phyloP scores from a whole-genome alignment of 1,140 invertebrate species.

The Drosophila pruinosa region DNA sequence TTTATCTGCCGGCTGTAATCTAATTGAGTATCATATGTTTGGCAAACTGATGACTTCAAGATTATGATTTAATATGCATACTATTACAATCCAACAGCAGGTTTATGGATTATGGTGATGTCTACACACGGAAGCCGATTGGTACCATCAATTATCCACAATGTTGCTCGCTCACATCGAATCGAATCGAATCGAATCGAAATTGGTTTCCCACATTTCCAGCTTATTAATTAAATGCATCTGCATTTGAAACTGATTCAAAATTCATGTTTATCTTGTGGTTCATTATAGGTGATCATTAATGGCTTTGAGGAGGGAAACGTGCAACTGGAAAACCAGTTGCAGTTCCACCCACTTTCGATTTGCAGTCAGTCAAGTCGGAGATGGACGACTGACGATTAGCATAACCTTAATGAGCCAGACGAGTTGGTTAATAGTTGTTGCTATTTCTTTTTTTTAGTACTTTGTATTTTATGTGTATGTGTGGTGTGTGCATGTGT shows the following conservation, averaged over 20 bases:
- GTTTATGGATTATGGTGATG: not conserved
- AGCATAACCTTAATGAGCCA: not conserved
- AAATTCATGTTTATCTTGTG: not conserved
- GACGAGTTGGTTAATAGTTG: not conserved
- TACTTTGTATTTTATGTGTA: constrained; percentile 10
- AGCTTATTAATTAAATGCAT: not conserved
- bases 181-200: not conserved
- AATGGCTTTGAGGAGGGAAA: not conserved
- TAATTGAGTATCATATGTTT: too few relatives aligned
- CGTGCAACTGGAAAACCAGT: constrained; percentile 4
- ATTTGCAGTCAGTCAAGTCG: not conserved
- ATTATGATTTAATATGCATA: too few relatives aligned
- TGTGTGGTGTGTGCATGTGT: constrained; percentile 6
- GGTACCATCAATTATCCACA: not conserved
- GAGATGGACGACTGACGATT: not conserved
- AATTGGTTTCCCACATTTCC: not conserved
- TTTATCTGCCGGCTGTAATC: too few relatives aligned
- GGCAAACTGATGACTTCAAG: too few relatives aligned
- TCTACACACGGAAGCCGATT: not conserved
- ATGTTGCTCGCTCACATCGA: not conserved
- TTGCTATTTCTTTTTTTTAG: constrained; percentile 1
- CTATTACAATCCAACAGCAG: too few relatives aligned
- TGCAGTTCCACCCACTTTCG: constrained; percentile 10
- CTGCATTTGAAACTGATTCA: not conserved
- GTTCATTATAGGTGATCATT: not conserved